Conservation (phyloP, 2,888 invertebrate genomes). For the Argynnis bischoffii region DNA sequence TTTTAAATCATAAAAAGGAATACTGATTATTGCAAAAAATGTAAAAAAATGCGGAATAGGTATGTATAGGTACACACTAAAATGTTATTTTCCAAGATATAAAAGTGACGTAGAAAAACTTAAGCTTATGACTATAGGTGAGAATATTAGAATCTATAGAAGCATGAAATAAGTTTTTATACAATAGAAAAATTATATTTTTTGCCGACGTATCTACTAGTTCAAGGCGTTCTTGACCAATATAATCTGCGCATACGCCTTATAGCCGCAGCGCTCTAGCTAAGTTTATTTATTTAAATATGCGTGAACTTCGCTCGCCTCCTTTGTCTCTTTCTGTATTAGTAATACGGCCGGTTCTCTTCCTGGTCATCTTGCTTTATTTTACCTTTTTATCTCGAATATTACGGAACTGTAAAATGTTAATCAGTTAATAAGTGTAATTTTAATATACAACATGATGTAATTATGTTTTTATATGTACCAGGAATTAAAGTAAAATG, state of each 20-base stretch:
- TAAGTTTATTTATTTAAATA: constrained; percentile 75
- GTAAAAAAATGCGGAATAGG: no score
- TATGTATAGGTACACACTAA: no score
- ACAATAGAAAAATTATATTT: constrained; percentile 9
- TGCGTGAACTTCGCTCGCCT: constrained; percentile 67
- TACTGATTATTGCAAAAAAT: no score
- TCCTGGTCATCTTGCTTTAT: constrained; percentile 55
- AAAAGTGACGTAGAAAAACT: no score
- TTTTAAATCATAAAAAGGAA: background rate
- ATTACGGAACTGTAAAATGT: constrained; percentile 15
- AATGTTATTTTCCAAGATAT: no score
- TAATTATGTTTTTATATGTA: no score
- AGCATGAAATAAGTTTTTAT: background rate
- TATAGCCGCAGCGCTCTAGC: constrained; percentile 50
- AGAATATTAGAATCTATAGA: background rate
- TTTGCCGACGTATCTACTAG: constrained; percentile 43
- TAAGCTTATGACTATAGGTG: no score
- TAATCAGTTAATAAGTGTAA: constrained; percentile 8
- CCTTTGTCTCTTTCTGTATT: constrained; percentile 67
- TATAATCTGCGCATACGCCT: constrained; percentile 51
- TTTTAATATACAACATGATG: background rate
- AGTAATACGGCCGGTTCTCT: constrained; percentile 54
- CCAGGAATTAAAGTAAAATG: background rate
- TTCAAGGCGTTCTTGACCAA: constrained; percentile 33
- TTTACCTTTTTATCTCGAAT: constrained; percentile 30